Evolutionary conservation across 2,113 vertebrate genomes (phyloP), one percentile per base, ranked within the genome.

Genomic region (Falco punctatus): DNA sequence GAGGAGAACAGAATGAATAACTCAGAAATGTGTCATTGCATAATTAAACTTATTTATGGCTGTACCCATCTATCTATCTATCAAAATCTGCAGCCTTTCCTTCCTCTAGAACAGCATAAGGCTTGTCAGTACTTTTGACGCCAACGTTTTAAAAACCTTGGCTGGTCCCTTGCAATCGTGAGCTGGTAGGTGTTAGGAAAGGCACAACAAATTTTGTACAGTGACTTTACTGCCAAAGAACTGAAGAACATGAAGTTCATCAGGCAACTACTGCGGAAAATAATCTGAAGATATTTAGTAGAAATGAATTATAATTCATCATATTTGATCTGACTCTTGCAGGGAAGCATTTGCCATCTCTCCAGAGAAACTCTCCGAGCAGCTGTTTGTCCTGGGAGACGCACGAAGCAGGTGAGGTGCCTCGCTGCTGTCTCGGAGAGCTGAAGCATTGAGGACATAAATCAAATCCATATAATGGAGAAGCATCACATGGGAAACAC

Each of bases 11-110:
- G 94, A 92, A 78, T 81, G 70, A 84, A 93, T 92, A 83, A 20
- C 86, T 90, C 49, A 42, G 93, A 61, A 94, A 89, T 86, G 90
- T 97, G 90, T 26, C 71, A 57, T 80, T 84, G 75, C 94, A 73
- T 93, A 77, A 95, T 92, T 91, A 88, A 94, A 71, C 10, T 1
- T 69, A 78, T 82, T 86, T 82, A 86, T 91, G 92, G 82, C 40
- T 62, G 40, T 58, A 86, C 40, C 78, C 93, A 80, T 90, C 75
- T 54, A 67, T 78, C 81, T 71, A 64, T 84, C 79, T 91, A 10
- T 96, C 64, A 81, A 89, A 88, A 14, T 77, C 79, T 81, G 4
- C 74, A 54, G 67, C 81, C 88, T 58, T 46, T 54, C 89, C 40
- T 81, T 49, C 62, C 55, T 78, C 73, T 72, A 42, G 59, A 86